Conservation (phyloP, 2,797 vertebrate genomes). For the Gymnocypris eckloni region DNA sequence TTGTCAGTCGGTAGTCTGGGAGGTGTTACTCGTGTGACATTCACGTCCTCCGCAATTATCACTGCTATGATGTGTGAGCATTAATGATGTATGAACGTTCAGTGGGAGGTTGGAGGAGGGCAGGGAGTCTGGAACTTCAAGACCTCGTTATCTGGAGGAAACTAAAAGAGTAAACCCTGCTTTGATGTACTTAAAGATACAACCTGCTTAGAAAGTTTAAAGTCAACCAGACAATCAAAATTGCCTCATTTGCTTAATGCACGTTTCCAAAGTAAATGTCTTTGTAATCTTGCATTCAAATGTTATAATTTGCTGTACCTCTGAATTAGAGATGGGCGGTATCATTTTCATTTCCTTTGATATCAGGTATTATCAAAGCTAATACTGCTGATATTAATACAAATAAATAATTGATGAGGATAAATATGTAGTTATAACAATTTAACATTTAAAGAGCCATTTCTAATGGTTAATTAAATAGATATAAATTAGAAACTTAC, state of each 20-base stretch:
- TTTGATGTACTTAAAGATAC: constrained; percentile 22
- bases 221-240: not conserved
- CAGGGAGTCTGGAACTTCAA: constrained; percentile 65
- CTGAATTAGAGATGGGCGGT: not conserved
- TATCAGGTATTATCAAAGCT: not conserved
- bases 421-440: not conserved
- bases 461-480: not conserved
- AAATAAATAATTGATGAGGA: not conserved
- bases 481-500: not conserved
- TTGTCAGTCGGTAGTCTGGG: constrained; percentile 66
- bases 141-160: constrained; percentile 75
- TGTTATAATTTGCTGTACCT: not conserved
- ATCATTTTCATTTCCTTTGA: not conserved
- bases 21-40: constrained; percentile 77
- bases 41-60: constrained; percentile 81
- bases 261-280: not conserved
- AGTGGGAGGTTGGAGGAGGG: constrained; percentile 69
- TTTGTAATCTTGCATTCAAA: not conserved
- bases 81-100: constrained; percentile 83
- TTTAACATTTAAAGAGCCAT: not conserved
- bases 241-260: not conserved
- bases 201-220: constrained; percentile 6
- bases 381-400: not conserved
- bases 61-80: constrained; percentile 80
- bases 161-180: constrained; percentile 56